phyloP scores from a whole-genome alignment of 2,797 vertebrate genomes.

The Bufotes viridis region DNA sequence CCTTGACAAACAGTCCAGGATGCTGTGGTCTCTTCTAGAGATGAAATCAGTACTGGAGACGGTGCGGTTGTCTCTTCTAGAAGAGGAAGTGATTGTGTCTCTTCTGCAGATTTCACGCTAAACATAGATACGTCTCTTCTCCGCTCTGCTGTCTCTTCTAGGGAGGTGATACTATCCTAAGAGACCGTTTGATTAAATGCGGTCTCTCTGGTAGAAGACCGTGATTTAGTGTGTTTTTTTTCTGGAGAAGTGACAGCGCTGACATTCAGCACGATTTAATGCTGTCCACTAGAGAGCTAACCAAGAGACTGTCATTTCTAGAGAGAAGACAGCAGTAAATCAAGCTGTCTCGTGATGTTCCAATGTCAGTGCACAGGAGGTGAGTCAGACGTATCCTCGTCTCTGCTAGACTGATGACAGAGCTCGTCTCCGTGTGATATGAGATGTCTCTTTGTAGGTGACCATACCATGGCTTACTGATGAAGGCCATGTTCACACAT shows the following conservation, averaged over 20 bases:
- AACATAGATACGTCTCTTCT: neutral
- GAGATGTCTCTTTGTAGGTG: too few relatives aligned
- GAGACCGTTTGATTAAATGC: neutral
- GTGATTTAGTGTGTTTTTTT: neutral
- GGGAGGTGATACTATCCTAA: neutral
- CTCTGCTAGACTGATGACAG: neutral
- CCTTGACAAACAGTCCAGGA: neutral
- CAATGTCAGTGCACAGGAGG: neutral
- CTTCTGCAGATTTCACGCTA: neutral
- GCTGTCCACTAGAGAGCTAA: constrained; percentile 3
- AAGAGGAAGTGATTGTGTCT: neutral
- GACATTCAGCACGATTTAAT: neutral
- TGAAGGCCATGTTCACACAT: too few relatives aligned
- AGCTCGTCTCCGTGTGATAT: neutral
- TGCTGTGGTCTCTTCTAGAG: neutral
- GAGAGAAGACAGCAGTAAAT: neutral
- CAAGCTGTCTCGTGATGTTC: neutral
- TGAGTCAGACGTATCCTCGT: neutral
- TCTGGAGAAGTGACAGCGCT: neutral
- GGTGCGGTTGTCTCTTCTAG: neutral
- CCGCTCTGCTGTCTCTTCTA: neutral
- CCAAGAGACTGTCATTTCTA: constrained; percentile 7
- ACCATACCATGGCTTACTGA: too few relatives aligned
- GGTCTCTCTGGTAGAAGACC: neutral
- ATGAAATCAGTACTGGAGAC: neutral